Evolutionary conservation across 2,113 vertebrate genomes (phyloP).

Genomic region (Hemiscyllium ocellatum): DNA sequence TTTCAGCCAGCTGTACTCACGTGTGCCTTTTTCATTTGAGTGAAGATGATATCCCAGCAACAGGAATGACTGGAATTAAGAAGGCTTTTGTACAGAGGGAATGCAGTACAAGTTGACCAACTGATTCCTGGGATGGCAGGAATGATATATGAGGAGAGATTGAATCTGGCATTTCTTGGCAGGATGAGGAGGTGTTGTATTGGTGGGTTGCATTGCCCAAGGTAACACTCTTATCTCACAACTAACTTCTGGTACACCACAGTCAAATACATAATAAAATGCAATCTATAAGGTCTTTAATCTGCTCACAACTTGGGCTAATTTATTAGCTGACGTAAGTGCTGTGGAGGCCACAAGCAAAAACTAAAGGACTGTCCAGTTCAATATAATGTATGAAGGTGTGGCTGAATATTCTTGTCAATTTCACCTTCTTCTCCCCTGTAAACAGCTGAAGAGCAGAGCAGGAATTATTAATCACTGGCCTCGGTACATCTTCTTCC

Average conservation of each 20-base stretch:
- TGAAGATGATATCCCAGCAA: not conserved
- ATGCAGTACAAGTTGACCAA: too few relatives aligned
- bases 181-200: conserved; percentile 10
- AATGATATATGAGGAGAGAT: too few relatives aligned
- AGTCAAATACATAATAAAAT: conserved; percentile 9
- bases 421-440: not conserved
- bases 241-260: not conserved
- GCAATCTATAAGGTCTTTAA: not conserved
- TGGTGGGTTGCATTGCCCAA: not conserved
- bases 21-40: not conserved
- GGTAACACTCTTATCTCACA: not conserved
- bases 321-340: not conserved
- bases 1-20: not conserved
- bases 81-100: not conserved
- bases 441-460: not conserved
- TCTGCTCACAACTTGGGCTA: not conserved
- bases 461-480: not conserved
- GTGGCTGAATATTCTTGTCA: not conserved
- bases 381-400: not conserved
- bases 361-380: not conserved
- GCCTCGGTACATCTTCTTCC: not conserved
- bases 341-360: not conserved
- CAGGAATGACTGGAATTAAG: conserved; percentile 2
- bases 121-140: too few relatives aligned
- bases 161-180: not conserved